These are phyloP conservation scores for Eilema sororculum DNA, from an alignment of 2,888 invertebrate species.

Conservation along the genomic window DNA sequence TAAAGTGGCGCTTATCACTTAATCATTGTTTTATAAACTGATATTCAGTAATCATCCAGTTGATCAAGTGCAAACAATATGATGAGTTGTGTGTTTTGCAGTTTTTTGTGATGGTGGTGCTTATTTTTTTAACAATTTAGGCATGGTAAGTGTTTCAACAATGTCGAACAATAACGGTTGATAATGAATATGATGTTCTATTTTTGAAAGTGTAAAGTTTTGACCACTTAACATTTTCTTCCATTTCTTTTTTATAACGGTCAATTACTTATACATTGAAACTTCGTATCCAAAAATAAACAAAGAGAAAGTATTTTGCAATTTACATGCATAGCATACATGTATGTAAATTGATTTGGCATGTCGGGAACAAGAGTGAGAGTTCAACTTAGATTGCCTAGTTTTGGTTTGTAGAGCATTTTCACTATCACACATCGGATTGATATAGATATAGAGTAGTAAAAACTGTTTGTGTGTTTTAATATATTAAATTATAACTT, in stretches of 20 bases:
- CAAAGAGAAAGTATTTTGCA: constrained; percentile 1
- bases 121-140: constrained; percentile 48
- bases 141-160: constrained; percentile 24
- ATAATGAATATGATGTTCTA: neutral
- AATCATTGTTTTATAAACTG: constrained; percentile 51
- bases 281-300: neutral
- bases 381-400: neutral
- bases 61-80: constrained; percentile 29
- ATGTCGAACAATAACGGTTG: neutral
- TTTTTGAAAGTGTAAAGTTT: neutral
- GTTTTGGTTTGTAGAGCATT: neutral
- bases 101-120: constrained; percentile 43
- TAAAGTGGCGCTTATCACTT: constrained; percentile 74
- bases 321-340: neutral
- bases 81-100: constrained; percentile 44
- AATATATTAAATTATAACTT: neutral
- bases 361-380: neutral
- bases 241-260: neutral
- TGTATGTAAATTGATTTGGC: neutral
- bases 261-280: neutral
- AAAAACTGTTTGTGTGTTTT: neutral
- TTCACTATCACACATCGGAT: neutral
- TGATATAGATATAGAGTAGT: neutral
- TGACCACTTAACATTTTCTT: neutral
- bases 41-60: constrained; percentile 50